phyloP scores from a whole-genome alignment of 2,888 invertebrate species.

The Chrysotoxum bicinctum region DNA sequence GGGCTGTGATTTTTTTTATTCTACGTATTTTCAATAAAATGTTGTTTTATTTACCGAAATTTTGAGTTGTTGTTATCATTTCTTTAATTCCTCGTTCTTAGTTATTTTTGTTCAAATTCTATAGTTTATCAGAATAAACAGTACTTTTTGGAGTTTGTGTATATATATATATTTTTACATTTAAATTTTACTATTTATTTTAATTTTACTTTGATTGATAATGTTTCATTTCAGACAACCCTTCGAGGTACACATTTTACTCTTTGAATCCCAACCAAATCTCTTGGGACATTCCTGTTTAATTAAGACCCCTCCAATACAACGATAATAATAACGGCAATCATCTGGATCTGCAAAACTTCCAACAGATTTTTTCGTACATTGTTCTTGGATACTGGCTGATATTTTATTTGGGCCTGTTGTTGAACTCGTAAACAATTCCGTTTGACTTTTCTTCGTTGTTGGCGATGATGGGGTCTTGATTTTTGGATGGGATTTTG shows the following conservation, averaged over 20 bases:
- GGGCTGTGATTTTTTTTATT: no score
- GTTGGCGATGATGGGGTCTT: not conserved
- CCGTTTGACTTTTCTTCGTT: not conserved
- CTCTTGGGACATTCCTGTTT: constrained; percentile 31
- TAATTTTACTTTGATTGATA: not conserved
- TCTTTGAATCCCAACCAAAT: constrained; percentile 35
- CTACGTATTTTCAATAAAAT: no score
- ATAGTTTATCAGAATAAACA: no score
- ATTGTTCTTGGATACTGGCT: not conserved
- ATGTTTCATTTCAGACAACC: constrained; percentile 23
- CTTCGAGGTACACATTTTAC: constrained; percentile 15
- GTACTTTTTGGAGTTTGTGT: no score
- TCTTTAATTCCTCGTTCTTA: no score
- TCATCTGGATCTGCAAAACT: constrained; percentile 29
- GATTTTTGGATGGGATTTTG: not conserved
- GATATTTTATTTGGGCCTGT: not conserved
- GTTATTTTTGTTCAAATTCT: no score
- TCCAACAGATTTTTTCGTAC: constrained; percentile 22
- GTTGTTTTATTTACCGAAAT: no score
- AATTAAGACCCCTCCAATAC: constrained; percentile 8
- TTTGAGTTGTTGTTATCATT: no score
- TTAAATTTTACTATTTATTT: not conserved
- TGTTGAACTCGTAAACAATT: not conserved
- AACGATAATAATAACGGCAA: constrained; percentile 51
- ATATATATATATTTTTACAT: no score